A percentile compares a stretch with the other conserved stretches of the same genome.
Conservation (phyloP, 2,888 invertebrate genomes). For the Nycteola revayana region DNA sequence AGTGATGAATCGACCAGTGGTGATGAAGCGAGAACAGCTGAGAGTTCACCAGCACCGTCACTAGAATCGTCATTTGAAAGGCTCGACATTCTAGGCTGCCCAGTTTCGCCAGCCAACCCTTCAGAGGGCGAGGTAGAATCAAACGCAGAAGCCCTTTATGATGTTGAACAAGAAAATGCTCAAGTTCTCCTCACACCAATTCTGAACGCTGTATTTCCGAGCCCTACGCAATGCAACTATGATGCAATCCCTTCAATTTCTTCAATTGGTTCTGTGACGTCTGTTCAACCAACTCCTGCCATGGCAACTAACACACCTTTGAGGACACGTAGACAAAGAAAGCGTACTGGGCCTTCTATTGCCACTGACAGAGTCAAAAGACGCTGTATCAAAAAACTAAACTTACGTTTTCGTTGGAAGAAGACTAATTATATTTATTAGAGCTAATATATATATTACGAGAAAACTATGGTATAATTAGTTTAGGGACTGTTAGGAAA, state of each 20-base stretch:
- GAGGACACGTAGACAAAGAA: conserved; percentile 6
- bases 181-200: neutral
- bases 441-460: neutral
- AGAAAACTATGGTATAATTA: conserved; percentile 4
- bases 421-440: neutral
- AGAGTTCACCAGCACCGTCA: neutral
- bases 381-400: conserved; percentile 1
- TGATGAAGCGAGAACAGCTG: neutral
- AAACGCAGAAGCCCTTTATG: neutral
- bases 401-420: conserved; percentile 4
- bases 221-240: neutral
- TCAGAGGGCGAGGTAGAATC: neutral
- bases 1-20: neutral
- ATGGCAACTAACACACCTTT: neutral
- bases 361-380: neutral
- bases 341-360: conserved; percentile 1
- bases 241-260: neutral
- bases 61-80: neutral
- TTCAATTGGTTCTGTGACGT: neutral
- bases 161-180: neutral
- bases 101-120: neutral
- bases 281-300: neutral
- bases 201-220: neutral
- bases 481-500: conserved; percentile 15
- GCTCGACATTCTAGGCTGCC: neutral